Conservation (phyloP, 2,888 invertebrate species). For the Tiliacea aurago region DNA sequence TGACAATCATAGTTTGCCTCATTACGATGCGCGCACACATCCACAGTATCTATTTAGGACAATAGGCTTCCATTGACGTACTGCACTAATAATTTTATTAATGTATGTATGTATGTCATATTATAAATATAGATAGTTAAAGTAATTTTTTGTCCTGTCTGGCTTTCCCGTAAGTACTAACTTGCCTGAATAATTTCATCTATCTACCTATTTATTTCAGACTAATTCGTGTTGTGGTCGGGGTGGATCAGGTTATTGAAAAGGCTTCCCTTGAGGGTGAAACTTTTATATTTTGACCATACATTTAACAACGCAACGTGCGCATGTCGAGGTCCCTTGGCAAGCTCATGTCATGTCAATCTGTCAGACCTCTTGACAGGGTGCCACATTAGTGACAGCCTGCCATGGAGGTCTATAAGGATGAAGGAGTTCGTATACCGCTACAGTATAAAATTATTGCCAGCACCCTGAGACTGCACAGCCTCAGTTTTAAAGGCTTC, state of each 20-base stretch:
- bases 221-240: background rate
- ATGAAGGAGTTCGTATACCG: background rate
- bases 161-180: background rate
- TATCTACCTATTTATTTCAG: too few species aligned
- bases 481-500: background rate
- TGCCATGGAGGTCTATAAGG: background rate
- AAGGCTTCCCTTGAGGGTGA: background rate
- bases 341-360: background rate
- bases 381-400: too few species aligned
- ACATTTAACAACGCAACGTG: background rate
- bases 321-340: background rate
- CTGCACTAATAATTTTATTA: constrained; percentile 28
- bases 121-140: constrained; percentile 9
- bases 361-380: background rate
- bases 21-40: constrained; percentile 33
- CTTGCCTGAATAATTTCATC: background rate
- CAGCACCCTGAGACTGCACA: background rate
- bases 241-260: background rate
- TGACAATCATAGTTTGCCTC: constrained; percentile 42
- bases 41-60: constrained; percentile 58
- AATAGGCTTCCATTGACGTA: constrained; percentile 55
- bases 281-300: background rate
- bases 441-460: background rate
- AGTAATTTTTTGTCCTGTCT: constrained; percentile 4
- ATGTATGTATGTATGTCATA: constrained; percentile 36